Base-by-base conservation (phyloP, 1,140 invertebrate genomes). In the Meteorus sp. region DNA sequence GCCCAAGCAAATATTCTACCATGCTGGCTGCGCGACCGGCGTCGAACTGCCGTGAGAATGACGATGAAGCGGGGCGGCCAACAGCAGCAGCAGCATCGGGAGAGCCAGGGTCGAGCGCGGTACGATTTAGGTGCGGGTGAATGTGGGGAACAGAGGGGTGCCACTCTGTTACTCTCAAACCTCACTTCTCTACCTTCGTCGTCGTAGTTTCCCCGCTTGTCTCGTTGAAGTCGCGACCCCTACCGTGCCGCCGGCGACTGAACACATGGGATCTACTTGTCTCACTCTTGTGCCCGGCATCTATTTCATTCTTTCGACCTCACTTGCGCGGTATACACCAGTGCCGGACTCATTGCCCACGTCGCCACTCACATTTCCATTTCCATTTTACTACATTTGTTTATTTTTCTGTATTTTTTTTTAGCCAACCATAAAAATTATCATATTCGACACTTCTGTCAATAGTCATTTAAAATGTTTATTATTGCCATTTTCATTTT, bases 1-100 rank as follows among this genome's bases (percentile, higher is more conserved):
- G 8, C 47, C 7, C 22, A 7, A 50, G 27, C 45, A 53, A 61
- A 57, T 52, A 60, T 51, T 33, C 53, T 63, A 43, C 65, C 74
- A 73, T 75, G 65, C 74, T 74, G 62, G 68, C 66, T 74, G 67
- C 76, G 71, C 77, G 76, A 78, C 76, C 77, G 77, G 77, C 77
- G 76, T 78, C 72, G 65, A 75, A 79, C 77, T 77, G 74, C 71
- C 73, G 74, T 68, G 64, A 41, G 45, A 50, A 33, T 58, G 23
- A 37, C 23, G 27, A 50, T n/a, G 20, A 68, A 66, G 62, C 62
- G 70, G 45, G 67, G 61, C 33, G 43, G 29, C 5, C 41, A 47
- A 35, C 48, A 33, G 57, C 37, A 70, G 68, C 68, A 67, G 72
- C 68, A 67, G 69, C 64, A 52, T 63, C 65, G 66, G 65, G 33